phyloP scores from a whole-genome alignment of 2,113 vertebrate species.

The Callospermophilus lateralis region DNA sequence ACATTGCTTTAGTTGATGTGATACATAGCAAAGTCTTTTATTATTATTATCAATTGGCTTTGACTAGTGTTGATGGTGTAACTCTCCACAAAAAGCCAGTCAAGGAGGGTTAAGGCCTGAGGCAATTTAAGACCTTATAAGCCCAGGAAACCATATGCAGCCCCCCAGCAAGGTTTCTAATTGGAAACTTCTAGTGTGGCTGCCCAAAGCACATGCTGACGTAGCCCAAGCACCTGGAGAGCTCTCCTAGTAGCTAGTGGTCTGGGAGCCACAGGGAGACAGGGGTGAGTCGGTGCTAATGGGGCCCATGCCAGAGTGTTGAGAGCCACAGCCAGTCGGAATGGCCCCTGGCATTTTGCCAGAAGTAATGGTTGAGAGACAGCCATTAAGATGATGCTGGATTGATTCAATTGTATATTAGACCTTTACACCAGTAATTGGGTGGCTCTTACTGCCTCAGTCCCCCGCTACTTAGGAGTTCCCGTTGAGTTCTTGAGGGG shows the following conservation, averaged over 20 bases:
- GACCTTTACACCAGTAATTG: too few species aligned
- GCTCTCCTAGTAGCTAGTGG: background rate
- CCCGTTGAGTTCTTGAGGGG: too few species aligned
- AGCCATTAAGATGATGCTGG: too few species aligned
- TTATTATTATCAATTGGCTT: background rate
- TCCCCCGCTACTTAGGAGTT: too few species aligned
- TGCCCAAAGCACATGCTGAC: background rate
- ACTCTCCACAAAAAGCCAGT: background rate
- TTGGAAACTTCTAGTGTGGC: background rate
- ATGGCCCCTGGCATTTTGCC: too few species aligned
- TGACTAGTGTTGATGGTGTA: too few species aligned
- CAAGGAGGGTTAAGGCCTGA: background rate
- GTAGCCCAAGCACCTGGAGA: background rate
- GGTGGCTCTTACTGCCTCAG: too few species aligned
- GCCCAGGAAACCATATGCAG: background rate
- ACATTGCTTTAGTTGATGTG: accelerated
- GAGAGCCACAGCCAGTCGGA: too few species aligned
- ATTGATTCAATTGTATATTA: too few species aligned
- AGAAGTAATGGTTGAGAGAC: too few species aligned
- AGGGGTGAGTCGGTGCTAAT: accelerated
- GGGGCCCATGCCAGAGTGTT: accelerated
- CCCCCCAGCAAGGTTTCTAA: background rate
- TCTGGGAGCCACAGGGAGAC: accelerated
- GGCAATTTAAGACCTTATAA: background rate
- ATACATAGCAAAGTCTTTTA: accelerated